A percentile compares a stretch with the other conserved stretches of the same genome.
Conservation (phyloP, 2,888 invertebrate species). For the Germaria angustata region DNA sequence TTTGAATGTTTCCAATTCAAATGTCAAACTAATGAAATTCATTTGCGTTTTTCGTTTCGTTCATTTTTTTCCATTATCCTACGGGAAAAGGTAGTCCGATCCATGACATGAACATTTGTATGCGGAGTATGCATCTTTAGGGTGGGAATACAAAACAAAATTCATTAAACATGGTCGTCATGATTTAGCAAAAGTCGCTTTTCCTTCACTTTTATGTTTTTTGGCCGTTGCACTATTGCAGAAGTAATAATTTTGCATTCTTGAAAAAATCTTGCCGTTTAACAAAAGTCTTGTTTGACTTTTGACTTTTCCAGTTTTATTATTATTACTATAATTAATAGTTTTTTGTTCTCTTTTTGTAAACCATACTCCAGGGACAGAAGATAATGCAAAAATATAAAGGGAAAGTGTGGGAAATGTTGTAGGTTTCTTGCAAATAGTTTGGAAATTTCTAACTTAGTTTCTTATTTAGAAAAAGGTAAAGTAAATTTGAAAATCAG, state of each 20-base stretch:
- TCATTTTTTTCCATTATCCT: not conserved
- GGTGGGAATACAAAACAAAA: conserved; percentile 53
- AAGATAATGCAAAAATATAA: conserved; percentile 3
- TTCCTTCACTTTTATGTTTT: not conserved
- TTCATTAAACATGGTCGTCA: conserved; percentile 54
- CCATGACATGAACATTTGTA: conserved; percentile 3
- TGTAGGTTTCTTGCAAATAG: conserved; percentile 19
- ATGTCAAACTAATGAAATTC: conserved; percentile 66
- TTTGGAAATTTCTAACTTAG: too few species aligned
- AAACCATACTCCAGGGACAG: conserved; percentile 33
- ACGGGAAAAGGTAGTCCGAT: not conserved
- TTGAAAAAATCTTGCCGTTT: not conserved
- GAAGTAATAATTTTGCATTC: not conserved
- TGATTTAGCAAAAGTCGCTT: conserved; percentile 39
- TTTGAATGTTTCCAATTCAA: conserved; percentile 41
- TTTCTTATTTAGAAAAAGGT: too few species aligned
- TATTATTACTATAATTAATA: not conserved
- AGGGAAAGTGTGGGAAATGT: conserved; percentile 29
- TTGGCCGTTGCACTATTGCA: conserved; percentile 48
- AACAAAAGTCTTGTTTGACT: conserved; percentile 54
- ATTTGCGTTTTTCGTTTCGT: conserved; percentile 43
- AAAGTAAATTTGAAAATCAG: too few species aligned
- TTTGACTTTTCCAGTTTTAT: conserved; percentile 33
- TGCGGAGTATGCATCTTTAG: conserved; percentile 15
- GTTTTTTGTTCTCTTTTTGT: not conserved